A percentile compares a stretch with the other conserved stretches of the same genome.
Conservation (phyloP, 2,113 vertebrate genomes). For the Bos indicus region DNA sequence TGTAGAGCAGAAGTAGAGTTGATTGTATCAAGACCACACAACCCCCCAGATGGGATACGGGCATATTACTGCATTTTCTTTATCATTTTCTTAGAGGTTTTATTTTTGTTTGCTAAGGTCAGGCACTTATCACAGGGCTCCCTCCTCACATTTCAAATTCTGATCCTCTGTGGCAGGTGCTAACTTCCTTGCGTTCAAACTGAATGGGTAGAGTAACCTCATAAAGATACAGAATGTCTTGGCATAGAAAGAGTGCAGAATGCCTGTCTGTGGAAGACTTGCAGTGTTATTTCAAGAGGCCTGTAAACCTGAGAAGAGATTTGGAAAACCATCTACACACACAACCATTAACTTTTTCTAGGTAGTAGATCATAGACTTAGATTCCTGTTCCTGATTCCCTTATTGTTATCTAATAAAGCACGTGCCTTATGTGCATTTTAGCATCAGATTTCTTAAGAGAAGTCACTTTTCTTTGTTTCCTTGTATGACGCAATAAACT, state of each 20-base stretch:
- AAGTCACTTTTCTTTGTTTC: background rate
- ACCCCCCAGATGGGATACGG: background rate
- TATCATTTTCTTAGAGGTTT: constrained; percentile 18
- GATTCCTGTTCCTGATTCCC: background rate
- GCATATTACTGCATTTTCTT: background rate
- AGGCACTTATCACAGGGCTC: constrained; percentile 62
- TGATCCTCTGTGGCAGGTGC: constrained; percentile 68
- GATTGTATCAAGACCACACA: background rate
- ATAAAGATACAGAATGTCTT: constrained; percentile 74
- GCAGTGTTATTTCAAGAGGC: background rate
- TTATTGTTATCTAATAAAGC: background rate
- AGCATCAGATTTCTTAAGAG: background rate
- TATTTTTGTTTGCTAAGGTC: constrained; percentile 66
- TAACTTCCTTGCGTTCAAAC: constrained; percentile 67
- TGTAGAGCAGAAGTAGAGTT: background rate
- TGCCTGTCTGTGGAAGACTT: constrained; percentile 24
- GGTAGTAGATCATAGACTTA: background rate
- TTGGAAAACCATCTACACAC: constrained; percentile 38
- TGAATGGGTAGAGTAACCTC: constrained; percentile 73
- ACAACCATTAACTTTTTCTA: constrained; percentile 48
- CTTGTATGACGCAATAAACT: background rate
- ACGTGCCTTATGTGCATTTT: background rate
- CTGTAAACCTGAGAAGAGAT: constrained; percentile 50
- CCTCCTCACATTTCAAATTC: constrained; percentile 67
- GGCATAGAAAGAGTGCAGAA: constrained; percentile 38